Evolutionary conservation across 2,888 invertebrate genomes (phyloP), one percentile per base, ranked within the genome.

Genomic region (Tachina grossa): DNA sequence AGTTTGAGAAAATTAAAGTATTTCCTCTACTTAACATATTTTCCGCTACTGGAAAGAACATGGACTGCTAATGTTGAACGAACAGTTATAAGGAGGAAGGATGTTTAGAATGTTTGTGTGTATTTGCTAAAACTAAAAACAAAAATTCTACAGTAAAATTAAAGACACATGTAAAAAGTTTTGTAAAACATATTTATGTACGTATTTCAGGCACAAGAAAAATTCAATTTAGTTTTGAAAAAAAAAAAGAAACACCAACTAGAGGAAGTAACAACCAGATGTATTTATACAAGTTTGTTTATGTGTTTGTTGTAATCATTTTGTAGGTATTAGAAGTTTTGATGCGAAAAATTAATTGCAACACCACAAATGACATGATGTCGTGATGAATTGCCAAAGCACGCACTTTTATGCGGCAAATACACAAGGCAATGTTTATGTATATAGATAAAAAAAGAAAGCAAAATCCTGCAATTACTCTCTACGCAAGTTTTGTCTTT

Each of bases 341-440:
- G 81, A 85, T 83, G 78, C 78, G 83, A 83, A 80, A 86, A 86
- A 86, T 84, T 86, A 86, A 86, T 86, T 86, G 86, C 86, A 82
- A 75, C 82, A 86, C 81, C 86, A 84, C 78, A 86, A 82, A 84
- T 82, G 84, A 86, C 78, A 84, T 76, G 81, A 82, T 82, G 84
- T 79, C 84, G 84, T 85, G 85, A 85, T 85, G 72, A 72, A 85
- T 85, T 83, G 83, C 76, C 78, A 83, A 79, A 83, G 85, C 85
- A 85, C 79, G 83, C 84, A 77, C 74, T 77, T 72, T 83, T 66
- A 57, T 68, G 55, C 59, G 51, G 61, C 77, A 76, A 72, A 66
- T 31, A 31, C 31, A 31, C 74, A 66, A 55, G 51, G 55, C 69
- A 65, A 55, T 22, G 59, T 31, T 1, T 22, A 22, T 2, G 31